Percentiles rank a stretch among this genome's conserved stretches.
phyloP scores from a whole-genome alignment of 2,113 vertebrate genomes.

The Xiphophorus maculatus region DNA sequence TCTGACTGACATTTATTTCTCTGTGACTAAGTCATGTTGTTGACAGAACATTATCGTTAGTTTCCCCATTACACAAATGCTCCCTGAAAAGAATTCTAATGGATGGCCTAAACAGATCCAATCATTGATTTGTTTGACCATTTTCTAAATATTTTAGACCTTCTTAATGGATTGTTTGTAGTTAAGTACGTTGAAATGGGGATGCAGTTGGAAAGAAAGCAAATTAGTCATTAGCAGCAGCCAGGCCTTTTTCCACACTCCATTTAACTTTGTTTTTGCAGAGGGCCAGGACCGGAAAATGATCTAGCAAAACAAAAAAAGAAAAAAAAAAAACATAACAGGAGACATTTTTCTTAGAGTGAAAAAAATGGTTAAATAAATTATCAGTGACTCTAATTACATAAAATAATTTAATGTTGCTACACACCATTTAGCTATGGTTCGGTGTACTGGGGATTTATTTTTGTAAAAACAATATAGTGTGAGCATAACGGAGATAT shows the following conservation, averaged over 20 bases:
- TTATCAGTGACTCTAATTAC: slow-evolving; percentile 50
- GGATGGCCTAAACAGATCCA: slow-evolving; percentile 24
- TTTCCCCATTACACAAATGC: slow-evolving; percentile 34
- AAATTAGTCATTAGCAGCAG: slow-evolving; percentile 64
- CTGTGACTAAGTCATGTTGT: slow-evolving; percentile 21
- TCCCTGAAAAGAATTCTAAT: slow-evolving; percentile 11
- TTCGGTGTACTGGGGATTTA: slow-evolving; percentile 11
- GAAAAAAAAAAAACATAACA: neutral
- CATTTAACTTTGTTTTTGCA: slow-evolving; percentile 63
- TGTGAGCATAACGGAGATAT: slow-evolving; percentile 22
- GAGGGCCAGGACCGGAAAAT: slow-evolving; percentile 48
- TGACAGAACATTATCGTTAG: slow-evolving; percentile 34
- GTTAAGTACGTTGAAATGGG: slow-evolving; percentile 51
- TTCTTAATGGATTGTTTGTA: slow-evolving; percentile 58
- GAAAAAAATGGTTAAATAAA: slow-evolving; percentile 50
- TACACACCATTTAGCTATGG: slow-evolving; percentile 17
- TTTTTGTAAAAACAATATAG: slow-evolving; percentile 17
- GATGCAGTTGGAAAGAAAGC: slow-evolving; percentile 58
- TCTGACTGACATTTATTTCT: slow-evolving; percentile 31
- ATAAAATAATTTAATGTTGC: slow-evolving; percentile 38
- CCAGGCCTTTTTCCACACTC: slow-evolving; percentile 56
- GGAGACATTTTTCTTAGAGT: slow-evolving; percentile 29
- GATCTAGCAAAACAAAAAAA: slow-evolving; percentile 36
- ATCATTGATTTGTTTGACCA: slow-evolving; percentile 53
- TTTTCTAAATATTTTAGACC: slow-evolving; percentile 50